Evolutionary conservation across 1,140 invertebrate species (phyloP), one percentile per base, ranked within the genome.

Genomic region (Heliconius congener): DNA sequence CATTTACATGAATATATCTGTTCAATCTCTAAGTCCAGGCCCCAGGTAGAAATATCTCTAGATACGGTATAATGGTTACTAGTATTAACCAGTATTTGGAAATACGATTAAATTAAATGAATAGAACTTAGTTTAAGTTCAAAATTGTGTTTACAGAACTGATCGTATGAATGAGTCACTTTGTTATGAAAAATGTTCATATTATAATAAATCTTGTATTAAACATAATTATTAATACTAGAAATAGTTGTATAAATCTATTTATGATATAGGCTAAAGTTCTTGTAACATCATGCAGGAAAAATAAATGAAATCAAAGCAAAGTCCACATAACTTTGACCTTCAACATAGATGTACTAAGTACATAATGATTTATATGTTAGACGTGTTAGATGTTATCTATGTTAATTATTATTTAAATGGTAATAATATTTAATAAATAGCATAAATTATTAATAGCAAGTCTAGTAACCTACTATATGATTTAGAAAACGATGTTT

Each of bases 281-380:
- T 30, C 27, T 30, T 66, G 13, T 30, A 23, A 57, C 9, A 6
- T 2, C 19, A 66, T 66, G 60, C 60, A 66, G 60, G 60, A 66
- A 66, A 66, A 66, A 27, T 16, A 66, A 27, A 66, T 30, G 19
- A 27, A 30, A 30, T 66, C 60, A 66, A 66, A 27, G 27, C 60
- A 66, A 66, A 66, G 60, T 66, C 60, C 60, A 66, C 60, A 66
- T 66, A 0, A 66, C 30, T 66, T 27, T 66, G 60, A 30, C 60
- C 60, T 66, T 66, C 60, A 66, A 66, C 27, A 30, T 23, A 60
- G 60, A 66, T 66, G 60, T 30, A 66, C 55, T 57, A 57, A n/a
- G 16, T 66, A 66, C 23, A 30, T 66, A 30, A 66, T 6, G 27
- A 13, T 16, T 60, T 11, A 66, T 30, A 13, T 66, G 60, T 66